Base-by-base conservation (phyloP, 2,797 vertebrate species). In the Melanotaenia boesemani region DNA sequence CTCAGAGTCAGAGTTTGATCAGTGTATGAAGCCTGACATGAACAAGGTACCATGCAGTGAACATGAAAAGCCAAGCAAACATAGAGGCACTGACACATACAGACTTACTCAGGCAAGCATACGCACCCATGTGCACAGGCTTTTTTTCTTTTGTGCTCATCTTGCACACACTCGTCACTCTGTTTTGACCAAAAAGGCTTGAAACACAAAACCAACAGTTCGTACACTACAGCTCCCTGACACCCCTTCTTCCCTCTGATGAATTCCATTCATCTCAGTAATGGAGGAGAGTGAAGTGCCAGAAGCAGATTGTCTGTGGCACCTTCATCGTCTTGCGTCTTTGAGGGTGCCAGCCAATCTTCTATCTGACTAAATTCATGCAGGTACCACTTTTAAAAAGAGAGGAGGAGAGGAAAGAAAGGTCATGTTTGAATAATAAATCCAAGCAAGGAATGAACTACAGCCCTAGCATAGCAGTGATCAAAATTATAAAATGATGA, bases 341-440 rank as follows among this genome's bases (percentile, higher is more conserved):
- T 36, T 70, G 61, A 82, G 76, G 79, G 60, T 80, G 79, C 70
- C 81, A 72, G 69, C 74, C 73, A 60, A 78, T 74, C 76, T 74
- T 83, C 84, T 72, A 28, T 76, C 76, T 77, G 67, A 69, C 76
- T 79, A 80, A 82, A 82, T 75, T 61, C 63, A 77, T 55, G 73
- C 71, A 70, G 70, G 67, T 76, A 72, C 63, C 75, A 71, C 70
- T 87, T 87, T 80, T 79, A 77, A 84, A 76, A 41, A 54, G 32
- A 30, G 68, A 71, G 59, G 57, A 44, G 39, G 32, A 56, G 44
- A 62, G 72, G 66, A 64, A 61, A 70, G 70, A 88, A 83, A 89
- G 85, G 85, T 88, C 83, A 77, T 81, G 74, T 89, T 82, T 88
- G 79, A 86, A 89, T 87, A 83, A 90, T 88, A 71, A 88, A 85